Base-by-base conservation (phyloP, 2,113 vertebrate species). In the Blennius ocellaris region DNA sequence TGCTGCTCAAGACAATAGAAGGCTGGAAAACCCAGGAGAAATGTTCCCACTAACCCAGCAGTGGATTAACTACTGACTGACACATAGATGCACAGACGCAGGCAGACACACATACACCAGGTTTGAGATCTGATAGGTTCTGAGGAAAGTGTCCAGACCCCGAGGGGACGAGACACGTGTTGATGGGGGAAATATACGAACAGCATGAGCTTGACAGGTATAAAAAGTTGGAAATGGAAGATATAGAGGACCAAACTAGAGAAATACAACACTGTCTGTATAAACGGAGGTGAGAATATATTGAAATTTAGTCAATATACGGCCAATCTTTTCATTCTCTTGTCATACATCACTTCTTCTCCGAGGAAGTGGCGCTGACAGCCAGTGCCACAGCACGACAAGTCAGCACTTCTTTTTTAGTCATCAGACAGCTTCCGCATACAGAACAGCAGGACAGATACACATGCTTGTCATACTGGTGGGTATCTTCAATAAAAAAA, bases 341-440 rank as follows among this genome's bases (percentile, higher is more conserved):
- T 56, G 70, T 56, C 64, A 48, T 8, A 7, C 39, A 54, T 81
- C 59, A 10, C 6, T 49, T 51, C 15, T 59, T 48, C 6, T 58
- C 60, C 63, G 70, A 74, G 76, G 79, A 85, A 83, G 81, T 48
- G 57, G 76, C 75, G 61, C 69, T 61, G 70, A 61, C 76, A 17
- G 48, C 15, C 36, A 40, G 53, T 3, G 48, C 68, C 64, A 69
- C 52, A 36, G 59, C n/a, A 30, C 10, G 4, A 62, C 37, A n/a
- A 61, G 77, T 88, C 82, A 80, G 86, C 84, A 7, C 47, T 73
- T 80, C 50, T 76, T 74, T 80, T 80, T 84, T 71, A 73, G 44
- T 61, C 57, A 47, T 36, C 10, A 39, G 38, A 65, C 36, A 21
- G 12, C 69, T 45, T 72, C 79, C 81, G 65, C 64, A 78, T 64